Percentiles rank a stretch among this genome's conserved stretches.
Evolutionary conservation across 92 coral and sea anemone genomes (phyloP).

Genomic region (Micromussa lordhowensis): DNA sequence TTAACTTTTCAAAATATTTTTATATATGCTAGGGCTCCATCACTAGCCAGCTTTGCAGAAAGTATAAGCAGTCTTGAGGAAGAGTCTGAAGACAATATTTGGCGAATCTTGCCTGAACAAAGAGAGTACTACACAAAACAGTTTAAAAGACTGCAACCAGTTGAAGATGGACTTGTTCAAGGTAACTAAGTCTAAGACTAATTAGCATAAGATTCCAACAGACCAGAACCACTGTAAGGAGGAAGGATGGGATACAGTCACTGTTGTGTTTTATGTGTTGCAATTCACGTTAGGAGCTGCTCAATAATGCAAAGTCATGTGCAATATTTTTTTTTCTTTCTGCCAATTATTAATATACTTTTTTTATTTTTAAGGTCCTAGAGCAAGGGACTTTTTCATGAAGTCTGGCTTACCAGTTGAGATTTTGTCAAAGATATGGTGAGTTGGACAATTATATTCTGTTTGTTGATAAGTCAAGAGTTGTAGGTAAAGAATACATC

Average conservation of each 20-base stretch:
- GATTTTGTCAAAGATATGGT: slow-evolving; percentile 94
- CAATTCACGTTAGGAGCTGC: no score
- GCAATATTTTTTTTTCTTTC: not conserved
- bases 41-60: slow-evolving; percentile 88
- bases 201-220: no score
- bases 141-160: slow-evolving; percentile 88
- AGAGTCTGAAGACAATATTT: slow-evolving; percentile 90
- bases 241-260: no score
- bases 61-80: slow-evolving; percentile 91
- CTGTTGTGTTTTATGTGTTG: no score
- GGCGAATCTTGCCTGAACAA: slow-evolving; percentile 93
- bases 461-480: no score
- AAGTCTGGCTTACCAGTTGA: slow-evolving; percentile 90
- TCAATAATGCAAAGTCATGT: not conserved
- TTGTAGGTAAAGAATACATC: not conserved
- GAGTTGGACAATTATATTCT: not conserved
- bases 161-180: slow-evolving; percentile 87
- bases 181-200: slow-evolving; percentile 50
- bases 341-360: not conserved
- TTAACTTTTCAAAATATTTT: not conserved
- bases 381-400: slow-evolving; percentile 97
- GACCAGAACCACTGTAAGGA: no score
- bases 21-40: slow-evolving; percentile 75
- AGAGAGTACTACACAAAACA: slow-evolving; percentile 92
- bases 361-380: slow-evolving; percentile 75